Evolutionary conservation across 2,888 invertebrate genomes (phyloP).

Genomic region (Eupithecia inturbata): DNA sequence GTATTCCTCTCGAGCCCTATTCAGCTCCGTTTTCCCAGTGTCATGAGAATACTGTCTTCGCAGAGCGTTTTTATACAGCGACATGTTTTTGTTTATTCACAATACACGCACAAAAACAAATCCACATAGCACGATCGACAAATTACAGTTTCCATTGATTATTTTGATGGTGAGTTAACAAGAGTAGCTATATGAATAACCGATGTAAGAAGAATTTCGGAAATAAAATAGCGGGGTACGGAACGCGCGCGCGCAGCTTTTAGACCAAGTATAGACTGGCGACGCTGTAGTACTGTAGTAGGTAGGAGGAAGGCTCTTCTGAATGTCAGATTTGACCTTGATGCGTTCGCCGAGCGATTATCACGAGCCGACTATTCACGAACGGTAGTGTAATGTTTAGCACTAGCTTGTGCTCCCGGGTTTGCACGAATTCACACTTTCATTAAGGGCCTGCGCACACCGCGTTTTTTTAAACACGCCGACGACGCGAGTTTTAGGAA

Average conservation of each 20-base stretch:
- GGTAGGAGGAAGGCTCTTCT: conserved; percentile 61
- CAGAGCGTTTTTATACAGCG: conserved; percentile 59
- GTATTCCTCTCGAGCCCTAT: conserved; percentile 71
- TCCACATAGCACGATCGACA: background rate
- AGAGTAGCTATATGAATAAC: background rate
- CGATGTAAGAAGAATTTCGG: conserved; percentile 28
- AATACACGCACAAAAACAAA: background rate
- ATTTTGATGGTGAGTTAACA: background rate
- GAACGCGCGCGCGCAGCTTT: conserved; percentile 55
- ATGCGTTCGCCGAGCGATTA: conserved; percentile 54
- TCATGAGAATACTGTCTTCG: conserved; percentile 78
- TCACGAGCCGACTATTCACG: conserved; percentile 51
- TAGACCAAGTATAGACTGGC: conserved; percentile 27
- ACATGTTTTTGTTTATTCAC: conserved; percentile 37
- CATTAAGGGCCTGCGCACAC: too few relatives aligned
- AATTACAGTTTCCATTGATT: conserved; percentile 7
- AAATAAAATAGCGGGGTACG: conserved; percentile 40
- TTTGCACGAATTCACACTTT: background rate
- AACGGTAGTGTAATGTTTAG: conserved; percentile 30
- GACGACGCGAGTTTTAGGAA: too few relatives aligned
- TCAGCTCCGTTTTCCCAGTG: conserved; percentile 73
- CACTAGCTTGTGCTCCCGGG: background rate
- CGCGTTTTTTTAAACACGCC: too few relatives aligned
- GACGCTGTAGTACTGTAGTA: too few relatives aligned
- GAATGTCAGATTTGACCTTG: conserved; percentile 75